Percentiles rank a stretch among this genome's conserved stretches.
Evolutionary conservation across 2,888 invertebrate genomes (phyloP).

Genomic region (Ichneumon xanthorius): DNA sequence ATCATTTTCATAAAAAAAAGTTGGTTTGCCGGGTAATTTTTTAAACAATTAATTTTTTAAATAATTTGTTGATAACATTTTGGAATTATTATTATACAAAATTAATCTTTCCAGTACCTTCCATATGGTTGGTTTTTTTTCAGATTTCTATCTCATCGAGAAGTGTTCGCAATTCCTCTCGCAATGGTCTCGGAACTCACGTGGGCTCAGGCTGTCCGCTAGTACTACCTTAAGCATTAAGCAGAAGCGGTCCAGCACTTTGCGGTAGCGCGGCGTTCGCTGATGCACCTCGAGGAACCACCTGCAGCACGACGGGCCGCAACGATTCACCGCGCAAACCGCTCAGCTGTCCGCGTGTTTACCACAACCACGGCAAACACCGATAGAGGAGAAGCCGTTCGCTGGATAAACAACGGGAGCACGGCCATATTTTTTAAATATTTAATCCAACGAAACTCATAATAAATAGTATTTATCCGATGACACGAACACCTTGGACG

Average conservation of each 20-base stretch:
- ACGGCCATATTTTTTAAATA: not conserved
- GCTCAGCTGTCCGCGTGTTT: constrained; percentile 19
- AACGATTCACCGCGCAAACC: constrained; percentile 18
- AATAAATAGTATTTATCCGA: constrained; percentile 10
- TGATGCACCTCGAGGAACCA: constrained; percentile 1
- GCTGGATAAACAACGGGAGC: constrained; percentile 1
- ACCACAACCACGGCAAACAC: constrained; percentile 13
- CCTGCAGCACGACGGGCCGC: constrained; percentile 16
- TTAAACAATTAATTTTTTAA: too few relatives aligned
- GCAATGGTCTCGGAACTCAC: too few relatives aligned
- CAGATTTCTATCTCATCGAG: too few relatives aligned
- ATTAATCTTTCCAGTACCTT: too few relatives aligned
- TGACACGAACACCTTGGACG: not conserved
- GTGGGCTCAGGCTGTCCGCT: too few relatives aligned
- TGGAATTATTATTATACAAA: too few relatives aligned
- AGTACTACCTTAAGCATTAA: not conserved
- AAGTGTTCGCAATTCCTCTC: too few relatives aligned
- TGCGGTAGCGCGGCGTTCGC: constrained; percentile 31
- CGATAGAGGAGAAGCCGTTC: constrained; percentile 7
- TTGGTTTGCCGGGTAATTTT: too few relatives aligned
- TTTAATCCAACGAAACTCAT: constrained; percentile 24
- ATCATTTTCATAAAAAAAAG: too few relatives aligned
- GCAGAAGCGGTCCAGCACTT: constrained; percentile 5
- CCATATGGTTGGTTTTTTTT: too few relatives aligned
- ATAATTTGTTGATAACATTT: too few relatives aligned